Evolutionary conservation across 2,797 vertebrate genomes (phyloP), one percentile per base, ranked within the genome.

Genomic region (Rachycentron canadum): DNA sequence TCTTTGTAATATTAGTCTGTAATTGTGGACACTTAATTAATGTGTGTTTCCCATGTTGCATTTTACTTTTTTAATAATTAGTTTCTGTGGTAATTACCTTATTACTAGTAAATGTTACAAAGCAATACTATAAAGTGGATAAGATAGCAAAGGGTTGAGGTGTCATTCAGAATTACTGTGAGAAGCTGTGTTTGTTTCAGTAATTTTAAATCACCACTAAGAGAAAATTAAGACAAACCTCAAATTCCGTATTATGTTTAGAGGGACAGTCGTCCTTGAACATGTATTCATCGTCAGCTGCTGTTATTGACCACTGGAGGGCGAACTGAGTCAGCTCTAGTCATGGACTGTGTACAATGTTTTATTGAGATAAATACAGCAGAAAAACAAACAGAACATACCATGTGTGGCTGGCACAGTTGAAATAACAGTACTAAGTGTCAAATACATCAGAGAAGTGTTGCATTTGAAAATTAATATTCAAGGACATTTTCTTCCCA

Each of bases 251-350:
- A 58, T 17, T 7, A 12, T 57, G 55, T 67, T n/a, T 52, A 1
- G 1, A 32, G 30, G 1, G 10, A 69, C 40, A 41, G 25, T 32
- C 14, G 59, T 65, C 5, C 47, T 76, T 71, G 41, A 84, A 49
- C 16, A 19, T 34, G 25, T 25, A 47, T 59, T 55, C 5, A 21
- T 62, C 38, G 59, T 53, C 55, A 58, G 25, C 38, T 60, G 59
- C 72, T 50, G 7, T 32, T 61, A 7, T 50, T 80, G 62, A 76
- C 88, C 87, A 88, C 84, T 79, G 65, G 91, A 78, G 84, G 91
- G 91, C 57, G 14, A 79, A 82, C 47, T 79, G 69, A 81, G 65
- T 79, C 79, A 72, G 17, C 67, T 70, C 21, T 58, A 45, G 43
- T 45, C 17, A 43, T 3, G 4, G 41, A 19, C 41, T 43, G 41